Evolutionary conservation across 2,113 vertebrate genomes (phyloP).

Genomic region (Poeciliopsis prolifica): DNA sequence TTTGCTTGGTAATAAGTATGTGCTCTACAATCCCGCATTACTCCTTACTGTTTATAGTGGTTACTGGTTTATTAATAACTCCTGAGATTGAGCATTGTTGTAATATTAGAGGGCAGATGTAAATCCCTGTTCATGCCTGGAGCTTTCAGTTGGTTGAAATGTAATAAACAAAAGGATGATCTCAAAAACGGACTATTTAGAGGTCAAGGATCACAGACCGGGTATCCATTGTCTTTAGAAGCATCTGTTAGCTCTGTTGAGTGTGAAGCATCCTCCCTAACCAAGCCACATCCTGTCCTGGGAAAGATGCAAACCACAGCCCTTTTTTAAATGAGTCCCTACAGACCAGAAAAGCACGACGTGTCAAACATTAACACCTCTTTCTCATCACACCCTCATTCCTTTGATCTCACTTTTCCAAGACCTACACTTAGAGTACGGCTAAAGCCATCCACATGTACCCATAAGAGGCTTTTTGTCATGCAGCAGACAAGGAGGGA

Average conservation of each 20-base stretch:
- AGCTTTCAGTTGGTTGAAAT: neutral
- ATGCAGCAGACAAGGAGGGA: constrained; percentile 30
- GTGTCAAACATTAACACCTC: constrained; percentile 59
- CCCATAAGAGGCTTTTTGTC: constrained; percentile 48
- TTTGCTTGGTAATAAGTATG: neutral
- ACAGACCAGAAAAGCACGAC: constrained; percentile 24
- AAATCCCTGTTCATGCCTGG: neutral
- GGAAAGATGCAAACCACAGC: constrained; percentile 47
- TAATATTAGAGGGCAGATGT: neutral
- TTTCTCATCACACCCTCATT: constrained; percentile 29
- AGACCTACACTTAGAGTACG: constrained; percentile 16
- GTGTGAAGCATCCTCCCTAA: constrained; percentile 51
- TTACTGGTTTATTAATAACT: neutral
- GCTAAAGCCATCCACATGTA: constrained; percentile 41
- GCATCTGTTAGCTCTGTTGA: constrained; percentile 59
- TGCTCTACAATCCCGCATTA: neutral
- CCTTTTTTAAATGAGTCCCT: constrained; percentile 50
- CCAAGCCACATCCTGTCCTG: constrained; percentile 64
- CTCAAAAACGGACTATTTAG: neutral
- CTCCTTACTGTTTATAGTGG: neutral
- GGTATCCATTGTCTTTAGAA: constrained; percentile 25
- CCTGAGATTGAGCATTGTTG: neutral
- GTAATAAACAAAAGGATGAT: neutral
- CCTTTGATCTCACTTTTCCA: constrained; percentile 32
- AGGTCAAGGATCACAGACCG: constrained; percentile 29